Conservation (phyloP, 2,888 invertebrate species). For the Empis stercorea region DNA sequence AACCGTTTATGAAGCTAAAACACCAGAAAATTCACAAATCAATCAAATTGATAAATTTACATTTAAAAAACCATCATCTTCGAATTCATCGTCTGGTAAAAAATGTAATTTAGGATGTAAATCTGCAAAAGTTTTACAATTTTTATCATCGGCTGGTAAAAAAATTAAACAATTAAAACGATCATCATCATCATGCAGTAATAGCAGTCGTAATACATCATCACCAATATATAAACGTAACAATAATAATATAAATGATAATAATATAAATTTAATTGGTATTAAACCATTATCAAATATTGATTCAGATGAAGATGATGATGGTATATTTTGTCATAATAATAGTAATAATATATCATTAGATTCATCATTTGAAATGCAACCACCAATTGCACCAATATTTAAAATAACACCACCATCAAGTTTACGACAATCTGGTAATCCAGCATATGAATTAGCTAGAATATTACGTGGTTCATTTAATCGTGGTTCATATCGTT, state of each 20-base stretch:
- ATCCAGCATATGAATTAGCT: slow-evolving; percentile 28
- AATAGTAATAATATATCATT: slow-evolving; percentile 24
- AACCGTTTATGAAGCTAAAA: slow-evolving; percentile 2
- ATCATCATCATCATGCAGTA: slow-evolving; percentile 12
- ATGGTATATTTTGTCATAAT: slow-evolving; percentile 26
- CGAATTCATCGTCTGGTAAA: not conserved
- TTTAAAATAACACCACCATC: slow-evolving; percentile 32
- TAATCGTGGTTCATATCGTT: slow-evolving; percentile 26
- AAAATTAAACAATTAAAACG: slow-evolving; percentile 6
- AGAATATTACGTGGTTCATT: slow-evolving; percentile 19
- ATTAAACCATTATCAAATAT: slow-evolving; percentile 4
- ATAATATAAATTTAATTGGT: not conserved
- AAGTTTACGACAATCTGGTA: slow-evolving; percentile 15
- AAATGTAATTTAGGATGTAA: not conserved
- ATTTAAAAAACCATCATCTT: not conserved
- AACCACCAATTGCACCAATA: slow-evolving; percentile 30
- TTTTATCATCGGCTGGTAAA: slow-evolving; percentile 25
- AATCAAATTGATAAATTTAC: slow-evolving; percentile 14
- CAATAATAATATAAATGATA: slow-evolving; percentile 9
- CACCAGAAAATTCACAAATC: slow-evolving; percentile 17
- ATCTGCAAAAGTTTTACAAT: slow-evolving; percentile 21
- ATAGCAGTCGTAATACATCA: slow-evolving; percentile 14
- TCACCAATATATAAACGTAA: slow-evolving; percentile 25
- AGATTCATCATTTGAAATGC: slow-evolving; percentile 32
- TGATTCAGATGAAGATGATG: slow-evolving; percentile 18